A percentile compares a stretch with the other conserved stretches of the same genome.
These are phyloP conservation scores for Aphis gossypii DNA, from an alignment of 1,140 invertebrate species.

Conservation along the genomic window DNA sequence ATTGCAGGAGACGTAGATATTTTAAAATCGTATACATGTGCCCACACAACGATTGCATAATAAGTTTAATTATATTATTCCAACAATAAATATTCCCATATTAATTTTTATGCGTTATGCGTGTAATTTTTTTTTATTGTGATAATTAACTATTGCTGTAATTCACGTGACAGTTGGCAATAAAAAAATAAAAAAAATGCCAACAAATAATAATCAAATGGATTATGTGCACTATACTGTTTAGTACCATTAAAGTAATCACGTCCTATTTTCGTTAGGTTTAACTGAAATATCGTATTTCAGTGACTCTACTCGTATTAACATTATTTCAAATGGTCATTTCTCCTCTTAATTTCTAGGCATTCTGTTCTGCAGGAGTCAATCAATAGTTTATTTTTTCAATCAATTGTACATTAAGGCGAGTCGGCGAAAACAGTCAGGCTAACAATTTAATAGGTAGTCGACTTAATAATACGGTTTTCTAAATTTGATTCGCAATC, in stretches of 20 bases:
- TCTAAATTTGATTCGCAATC: not conserved
- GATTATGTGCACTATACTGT: not conserved
- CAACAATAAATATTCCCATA: not conserved
- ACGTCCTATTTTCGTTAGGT: not conserved
- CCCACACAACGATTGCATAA: not conserved
- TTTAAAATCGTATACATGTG: not conserved
- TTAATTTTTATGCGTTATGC: conserved; percentile 12
- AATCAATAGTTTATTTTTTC: not conserved
- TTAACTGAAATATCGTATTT: not conserved
- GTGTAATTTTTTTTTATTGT: not conserved
- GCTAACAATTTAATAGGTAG: not conserved
- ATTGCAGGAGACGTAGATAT: not conserved
- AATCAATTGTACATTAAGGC: not conserved
- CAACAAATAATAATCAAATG: not conserved
- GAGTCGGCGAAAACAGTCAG: not conserved
- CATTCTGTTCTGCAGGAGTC: not conserved
- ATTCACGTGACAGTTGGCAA: not conserved
- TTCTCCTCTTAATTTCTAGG: not conserved
- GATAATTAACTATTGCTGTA: not conserved
- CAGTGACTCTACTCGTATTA: not conserved
- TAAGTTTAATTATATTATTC: not conserved
- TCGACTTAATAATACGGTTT: not conserved
- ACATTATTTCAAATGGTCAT: not conserved
- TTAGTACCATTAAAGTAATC: not conserved
- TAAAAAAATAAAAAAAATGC: not conserved